Evolutionary conservation across 2,888 invertebrate species (phyloP), one percentile per base, ranked within the genome.

Genomic region (Drosophila yooni): DNA sequence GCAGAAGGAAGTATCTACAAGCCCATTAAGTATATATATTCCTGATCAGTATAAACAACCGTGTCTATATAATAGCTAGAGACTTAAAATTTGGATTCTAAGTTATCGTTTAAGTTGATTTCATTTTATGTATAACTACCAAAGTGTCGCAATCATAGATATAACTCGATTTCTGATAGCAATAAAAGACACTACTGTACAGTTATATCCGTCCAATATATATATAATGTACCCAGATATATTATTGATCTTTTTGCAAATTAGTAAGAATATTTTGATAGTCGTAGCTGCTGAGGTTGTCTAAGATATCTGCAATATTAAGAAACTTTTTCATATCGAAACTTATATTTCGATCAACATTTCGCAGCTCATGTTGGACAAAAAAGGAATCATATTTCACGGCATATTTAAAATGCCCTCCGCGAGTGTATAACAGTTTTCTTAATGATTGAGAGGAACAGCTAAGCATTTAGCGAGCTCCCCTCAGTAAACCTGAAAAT

Each of bases 401-500:
- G 15, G 4, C 46, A 15, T 15, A 46, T 15, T 15, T 46, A 8
- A 15, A 46, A 46, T 46, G 25, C 46, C 4, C n/a, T n/a, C 13
- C 11, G n/a, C 11, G 11, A 51, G 51, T 11, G 51, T 51, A 51
- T 29, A 11, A 29, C 29, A 3, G 18, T 58, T 67, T 70, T 57
- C 70, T 66, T 77, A 69, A 70, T 77, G 73, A 77, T 77, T 85
- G 79, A 75, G 66, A 58, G 51, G 63, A 57, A 40, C 59, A 60
- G 38, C 40, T 38, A 40, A 40, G 58, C 57, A 62, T 58, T 70
- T 57, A 54, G 56, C 5, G 40, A 68, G 56, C 57, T 65, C 64
- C 61, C 64, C 57, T 60, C 74, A 60, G 57, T 21, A 38, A 52
- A 62, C 46, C 72, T 29, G 38, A 33, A 60, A 15, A 29, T 29